Conservation (phyloP, 2,888 invertebrate genomes). For the Sesia bembeciformis region DNA sequence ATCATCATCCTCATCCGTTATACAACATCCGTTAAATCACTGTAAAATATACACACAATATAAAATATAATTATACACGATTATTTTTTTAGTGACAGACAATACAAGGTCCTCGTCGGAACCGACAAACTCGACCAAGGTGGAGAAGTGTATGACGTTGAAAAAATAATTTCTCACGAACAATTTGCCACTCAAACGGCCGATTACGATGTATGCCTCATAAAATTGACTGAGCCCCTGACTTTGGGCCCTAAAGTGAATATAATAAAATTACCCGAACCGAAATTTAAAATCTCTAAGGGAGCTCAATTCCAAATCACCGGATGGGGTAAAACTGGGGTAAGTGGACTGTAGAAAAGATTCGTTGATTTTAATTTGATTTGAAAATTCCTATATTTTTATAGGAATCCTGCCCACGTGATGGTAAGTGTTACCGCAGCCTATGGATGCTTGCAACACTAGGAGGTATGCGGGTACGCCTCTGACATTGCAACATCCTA, state of each 20-base stretch:
- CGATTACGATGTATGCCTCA: constrained; percentile 4
- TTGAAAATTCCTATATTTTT: too few species aligned
- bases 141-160: constrained; percentile 17
- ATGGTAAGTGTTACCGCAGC: too few species aligned
- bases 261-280: constrained; percentile 6
- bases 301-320: constrained; percentile 4
- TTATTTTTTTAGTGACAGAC: constrained; percentile 1
- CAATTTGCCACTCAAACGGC: neutral
- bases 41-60: neutral
- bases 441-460: too few species aligned
- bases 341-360: neutral
- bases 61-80: neutral
- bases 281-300: constrained; percentile 1
- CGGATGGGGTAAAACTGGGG: constrained; percentile 11
- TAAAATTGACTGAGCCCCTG: constrained; percentile 7
- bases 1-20: too few species aligned
- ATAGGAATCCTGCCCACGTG: too few species aligned
- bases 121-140: constrained; percentile 15
- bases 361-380: too few species aligned
- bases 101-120: constrained; percentile 23
- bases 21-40: too few species aligned
- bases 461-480: too few species aligned
- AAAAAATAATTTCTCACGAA: neutral
- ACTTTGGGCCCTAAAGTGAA: constrained; percentile 8
- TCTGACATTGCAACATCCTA: too few species aligned